These are phyloP conservation scores for Acanthis flammea DNA, from an alignment of 2,797 vertebrate genomes.

Conservation along the genomic window DNA sequence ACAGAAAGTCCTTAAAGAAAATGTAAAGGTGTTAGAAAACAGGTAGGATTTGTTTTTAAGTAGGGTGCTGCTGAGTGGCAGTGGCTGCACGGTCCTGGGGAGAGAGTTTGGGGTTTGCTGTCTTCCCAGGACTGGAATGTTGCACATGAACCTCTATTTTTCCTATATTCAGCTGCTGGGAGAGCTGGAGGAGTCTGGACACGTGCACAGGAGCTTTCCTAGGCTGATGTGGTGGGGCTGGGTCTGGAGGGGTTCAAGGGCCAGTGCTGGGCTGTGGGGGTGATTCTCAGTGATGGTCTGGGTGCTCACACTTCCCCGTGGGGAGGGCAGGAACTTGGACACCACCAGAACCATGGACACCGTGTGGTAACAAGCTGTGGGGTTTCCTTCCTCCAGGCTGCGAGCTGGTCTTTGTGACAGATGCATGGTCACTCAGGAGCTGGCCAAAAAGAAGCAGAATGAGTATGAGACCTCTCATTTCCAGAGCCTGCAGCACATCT, in stretches of 20 bases:
- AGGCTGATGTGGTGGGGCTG: neutral
- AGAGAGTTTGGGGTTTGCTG: neutral
- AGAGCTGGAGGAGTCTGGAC: neutral
- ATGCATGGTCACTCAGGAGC: conserved; percentile 94
- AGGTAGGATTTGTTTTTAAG: conserved; percentile 75
- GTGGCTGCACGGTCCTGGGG: fast-evolving
- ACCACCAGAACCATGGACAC: neutral
- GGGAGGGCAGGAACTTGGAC: neutral
- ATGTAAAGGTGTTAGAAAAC: conserved; percentile 92
- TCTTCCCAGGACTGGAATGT: neutral
- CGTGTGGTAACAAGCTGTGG: neutral
- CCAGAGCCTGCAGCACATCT: conserved; percentile 89
- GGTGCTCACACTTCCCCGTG: fast-evolving
- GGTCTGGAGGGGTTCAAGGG: neutral
- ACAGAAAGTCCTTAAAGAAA: conserved; percentile 89
- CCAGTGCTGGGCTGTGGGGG: neutral
- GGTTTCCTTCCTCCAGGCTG: conserved; percentile 74
- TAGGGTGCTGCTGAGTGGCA: neutral
- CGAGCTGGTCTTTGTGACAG: conserved; percentile 94
- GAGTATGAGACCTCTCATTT: conserved; percentile 87
- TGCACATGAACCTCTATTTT: neutral
- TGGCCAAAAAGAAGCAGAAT: conserved; percentile 88
- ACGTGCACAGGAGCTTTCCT: fast-evolving
- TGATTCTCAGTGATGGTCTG: fast-evolving
- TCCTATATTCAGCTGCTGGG: neutral